These are phyloP conservation scores for Syrista parreyssii DNA, from an alignment of 2,888 invertebrate species.

Conservation along the genomic window DNA sequence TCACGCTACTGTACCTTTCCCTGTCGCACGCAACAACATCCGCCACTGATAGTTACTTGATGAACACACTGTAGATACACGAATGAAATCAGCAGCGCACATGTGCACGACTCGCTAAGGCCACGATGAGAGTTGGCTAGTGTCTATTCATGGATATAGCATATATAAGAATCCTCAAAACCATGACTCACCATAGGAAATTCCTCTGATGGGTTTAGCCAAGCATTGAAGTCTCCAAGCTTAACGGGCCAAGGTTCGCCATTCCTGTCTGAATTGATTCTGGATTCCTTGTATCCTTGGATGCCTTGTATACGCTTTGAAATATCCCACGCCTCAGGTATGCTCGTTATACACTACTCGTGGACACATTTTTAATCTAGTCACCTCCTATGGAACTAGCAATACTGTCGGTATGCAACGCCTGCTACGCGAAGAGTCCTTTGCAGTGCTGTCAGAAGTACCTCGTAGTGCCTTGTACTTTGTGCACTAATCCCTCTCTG, in stretches of 20 bases:
- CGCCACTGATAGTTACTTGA: not conserved
- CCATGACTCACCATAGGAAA: constrained; percentile 51
- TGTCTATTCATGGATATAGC: not conserved
- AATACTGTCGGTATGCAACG: not conserved
- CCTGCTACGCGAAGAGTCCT: not conserved
- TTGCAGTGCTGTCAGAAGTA: not conserved
- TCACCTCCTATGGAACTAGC: not conserved
- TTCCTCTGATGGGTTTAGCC: constrained; percentile 12
- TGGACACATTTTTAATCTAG: not conserved
- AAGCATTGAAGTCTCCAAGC: constrained; percentile 20
- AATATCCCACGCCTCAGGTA: not conserved
- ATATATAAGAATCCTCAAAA: constrained; percentile 33
- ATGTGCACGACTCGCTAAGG: not conserved
- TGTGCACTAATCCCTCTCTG: not conserved
- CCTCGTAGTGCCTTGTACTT: not conserved
- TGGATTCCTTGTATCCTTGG: not conserved
- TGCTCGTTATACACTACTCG: not conserved
- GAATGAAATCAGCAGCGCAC: not conserved
- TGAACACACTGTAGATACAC: not conserved
- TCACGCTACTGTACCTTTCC: not conserved
- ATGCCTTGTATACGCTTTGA: not conserved
- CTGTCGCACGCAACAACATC: not conserved
- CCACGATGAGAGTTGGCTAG: not conserved
- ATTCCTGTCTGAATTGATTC: not conserved
- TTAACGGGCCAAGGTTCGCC: not conserved